Evolutionary conservation across 2,797 vertebrate species (phyloP).

Genomic region (Anas bahamensis): DNA sequence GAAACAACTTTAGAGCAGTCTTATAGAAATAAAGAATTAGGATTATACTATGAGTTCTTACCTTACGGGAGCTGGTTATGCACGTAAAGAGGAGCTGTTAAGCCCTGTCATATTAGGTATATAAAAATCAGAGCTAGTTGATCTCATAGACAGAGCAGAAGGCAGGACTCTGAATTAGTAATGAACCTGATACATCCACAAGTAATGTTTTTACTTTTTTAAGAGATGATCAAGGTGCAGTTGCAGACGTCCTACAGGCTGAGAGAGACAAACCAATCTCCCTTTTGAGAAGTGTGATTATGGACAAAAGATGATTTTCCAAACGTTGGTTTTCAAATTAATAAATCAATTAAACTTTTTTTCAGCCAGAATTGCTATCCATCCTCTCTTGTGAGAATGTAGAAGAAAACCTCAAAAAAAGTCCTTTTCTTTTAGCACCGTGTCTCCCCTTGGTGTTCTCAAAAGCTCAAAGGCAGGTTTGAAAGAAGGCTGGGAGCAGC

Average conservation of each 20-base stretch:
- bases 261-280: neutral
- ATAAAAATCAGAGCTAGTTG: neutral
- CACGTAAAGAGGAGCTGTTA: neutral
- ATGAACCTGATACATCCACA: neutral
- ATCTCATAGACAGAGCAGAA: neutral
- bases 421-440: neutral
- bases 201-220: neutral
- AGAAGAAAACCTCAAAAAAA: neutral
- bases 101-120: neutral
- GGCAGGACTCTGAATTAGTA: neutral
- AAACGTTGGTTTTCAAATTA: neutral
- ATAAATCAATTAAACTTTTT: neutral
- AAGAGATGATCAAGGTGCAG: neutral
- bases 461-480: neutral
- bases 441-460: neutral
- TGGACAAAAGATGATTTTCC: neutral
- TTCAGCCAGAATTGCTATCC: neutral
- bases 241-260: neutral
- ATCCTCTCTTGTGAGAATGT: neutral
- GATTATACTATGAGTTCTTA: neutral
- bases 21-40: neutral
- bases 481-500: neutral
- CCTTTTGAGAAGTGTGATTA: neutral
- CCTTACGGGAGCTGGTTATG: neutral
- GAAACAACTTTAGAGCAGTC: rapidly evolving